Evolutionary conservation across 2,113 vertebrate species (phyloP).

Genomic region (Boleophthalmus pectinirostris): DNA sequence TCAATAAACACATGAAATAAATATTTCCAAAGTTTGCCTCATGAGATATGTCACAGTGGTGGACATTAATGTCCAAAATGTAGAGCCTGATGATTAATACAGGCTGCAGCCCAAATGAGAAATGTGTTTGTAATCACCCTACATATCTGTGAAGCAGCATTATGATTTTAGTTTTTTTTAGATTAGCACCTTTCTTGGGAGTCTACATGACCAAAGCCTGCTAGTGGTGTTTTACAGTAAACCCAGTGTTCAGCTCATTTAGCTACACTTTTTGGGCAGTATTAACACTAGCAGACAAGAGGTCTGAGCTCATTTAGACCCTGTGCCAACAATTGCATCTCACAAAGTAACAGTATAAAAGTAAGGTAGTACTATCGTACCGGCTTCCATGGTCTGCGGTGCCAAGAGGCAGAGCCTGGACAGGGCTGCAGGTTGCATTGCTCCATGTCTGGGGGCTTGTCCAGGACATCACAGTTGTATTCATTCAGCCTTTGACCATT

Average conservation of each 20-base stretch:
- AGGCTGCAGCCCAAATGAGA: constrained; percentile 49
- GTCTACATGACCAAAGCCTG: constrained; percentile 41
- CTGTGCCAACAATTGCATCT: constrained; percentile 48
- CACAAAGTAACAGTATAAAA: constrained; percentile 32
- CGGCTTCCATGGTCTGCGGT: constrained; percentile 92
- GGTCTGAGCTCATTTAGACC: constrained; percentile 57
- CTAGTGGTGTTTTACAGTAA: constrained; percentile 18
- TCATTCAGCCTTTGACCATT: constrained; percentile 85
- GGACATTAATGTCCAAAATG: constrained; percentile 58
- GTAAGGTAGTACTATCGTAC: constrained; percentile 85
- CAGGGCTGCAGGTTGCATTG: constrained; percentile 88
- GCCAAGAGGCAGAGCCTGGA: constrained; percentile 87
- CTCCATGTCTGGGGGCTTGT: constrained; percentile 85
- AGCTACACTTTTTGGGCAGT: constrained; percentile 38
- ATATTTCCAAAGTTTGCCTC: constrained; percentile 61
- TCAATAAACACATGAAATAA: constrained; percentile 74
- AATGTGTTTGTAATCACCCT: constrained; percentile 64
- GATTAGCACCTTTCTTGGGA: constrained; percentile 69
- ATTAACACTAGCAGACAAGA: constrained; percentile 19
- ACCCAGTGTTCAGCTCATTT: constrained; percentile 32
- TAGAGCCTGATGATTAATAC: constrained; percentile 53
- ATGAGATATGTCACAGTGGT: constrained; percentile 59
- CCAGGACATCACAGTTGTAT: constrained; percentile 88
- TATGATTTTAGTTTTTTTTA: constrained; percentile 51
- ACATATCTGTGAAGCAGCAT: constrained; percentile 56